phyloP scores from a whole-genome alignment of 2,888 invertebrate species.

The Cephus rjabovi region DNA sequence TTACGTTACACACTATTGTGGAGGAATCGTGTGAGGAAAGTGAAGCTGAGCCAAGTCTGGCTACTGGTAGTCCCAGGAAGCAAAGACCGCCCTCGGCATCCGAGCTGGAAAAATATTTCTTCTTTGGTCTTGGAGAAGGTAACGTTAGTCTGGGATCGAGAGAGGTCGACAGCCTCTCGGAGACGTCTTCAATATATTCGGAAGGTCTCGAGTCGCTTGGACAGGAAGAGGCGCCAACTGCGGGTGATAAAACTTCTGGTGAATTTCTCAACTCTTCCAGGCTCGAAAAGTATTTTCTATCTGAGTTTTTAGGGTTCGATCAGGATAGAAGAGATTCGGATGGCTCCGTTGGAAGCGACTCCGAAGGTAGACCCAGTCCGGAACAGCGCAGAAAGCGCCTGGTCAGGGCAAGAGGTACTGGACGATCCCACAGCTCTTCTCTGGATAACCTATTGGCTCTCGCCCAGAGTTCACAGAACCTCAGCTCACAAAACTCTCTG shows the following conservation, averaged over 20 bases:
- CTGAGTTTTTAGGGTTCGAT: constrained; percentile 86
- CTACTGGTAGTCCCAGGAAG: constrained; percentile 66
- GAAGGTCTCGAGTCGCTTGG: constrained; percentile 83
- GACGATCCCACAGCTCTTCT: constrained; percentile 84
- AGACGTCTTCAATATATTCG: constrained; percentile 88
- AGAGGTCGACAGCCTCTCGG: constrained; percentile 73
- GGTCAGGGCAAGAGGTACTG: constrained; percentile 85
- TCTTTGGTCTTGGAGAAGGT: constrained; percentile 85
- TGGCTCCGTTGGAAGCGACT: constrained; percentile 91
- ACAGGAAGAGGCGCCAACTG: constrained; percentile 66
- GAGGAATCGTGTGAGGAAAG: constrained; percentile 97
- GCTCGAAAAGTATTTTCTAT: constrained; percentile 89
- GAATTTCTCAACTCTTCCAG: constrained; percentile 76
- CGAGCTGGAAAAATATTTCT: constrained; percentile 91
- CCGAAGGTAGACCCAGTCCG: constrained; percentile 89
- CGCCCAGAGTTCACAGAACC: constrained; percentile 57
- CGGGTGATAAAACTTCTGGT: constrained; percentile 72
- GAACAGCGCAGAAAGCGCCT: constrained; percentile 85
- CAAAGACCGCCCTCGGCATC: constrained; percentile 81
- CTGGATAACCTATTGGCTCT: constrained; percentile 79
- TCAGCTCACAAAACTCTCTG: constrained; percentile 59
- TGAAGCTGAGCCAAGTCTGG: constrained; percentile 76
- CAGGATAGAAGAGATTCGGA: constrained; percentile 82
- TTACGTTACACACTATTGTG: constrained; percentile 91
- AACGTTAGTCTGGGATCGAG: constrained; percentile 67